A percentile compares a stretch with the other conserved stretches of the same genome.
Evolutionary conservation across 2,797 vertebrate species (phyloP).

Genomic region (Ctenopoma kingsleyae): DNA sequence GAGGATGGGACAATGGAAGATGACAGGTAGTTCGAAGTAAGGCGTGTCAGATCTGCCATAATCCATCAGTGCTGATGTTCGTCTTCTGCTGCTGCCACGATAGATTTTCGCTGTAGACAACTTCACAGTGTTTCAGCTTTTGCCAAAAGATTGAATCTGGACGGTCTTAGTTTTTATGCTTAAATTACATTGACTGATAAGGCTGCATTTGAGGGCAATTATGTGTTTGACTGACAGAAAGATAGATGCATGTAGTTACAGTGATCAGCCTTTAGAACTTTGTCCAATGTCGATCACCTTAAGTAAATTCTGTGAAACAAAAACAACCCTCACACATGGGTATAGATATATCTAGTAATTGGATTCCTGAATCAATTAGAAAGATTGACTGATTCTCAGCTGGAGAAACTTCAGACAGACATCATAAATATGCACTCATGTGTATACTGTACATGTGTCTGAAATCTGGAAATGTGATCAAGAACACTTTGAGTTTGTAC

Average conservation of each 20-base stretch:
- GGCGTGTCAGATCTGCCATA: constrained; percentile 13
- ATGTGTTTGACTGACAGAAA: constrained; percentile 11
- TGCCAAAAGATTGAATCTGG: constrained; percentile 39
- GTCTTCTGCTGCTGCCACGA: constrained; percentile 20
- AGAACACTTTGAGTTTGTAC: too few species aligned
- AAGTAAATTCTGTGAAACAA: constrained; percentile 41
- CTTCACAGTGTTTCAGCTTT: constrained; percentile 22
- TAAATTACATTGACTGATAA: constrained; percentile 9
- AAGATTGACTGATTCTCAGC: neutral
- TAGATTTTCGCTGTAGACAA: constrained; percentile 6
- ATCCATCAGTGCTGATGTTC: constrained; percentile 13
- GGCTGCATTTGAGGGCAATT: neutral
- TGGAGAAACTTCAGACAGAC: neutral
- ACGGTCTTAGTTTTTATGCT: constrained; percentile 15
- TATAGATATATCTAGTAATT: neutral
- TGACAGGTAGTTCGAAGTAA: constrained; percentile 3
- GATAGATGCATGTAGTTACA: neutral
- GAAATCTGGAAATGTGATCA: too few species aligned
- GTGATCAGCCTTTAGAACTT: neutral
- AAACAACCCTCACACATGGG: constrained; percentile 5
- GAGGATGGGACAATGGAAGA: neutral
- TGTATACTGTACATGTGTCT: too few species aligned
- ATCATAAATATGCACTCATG: neutral
- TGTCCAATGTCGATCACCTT: neutral
- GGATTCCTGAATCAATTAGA: constrained; percentile 15